Evolutionary conservation across 2,113 vertebrate genomes (phyloP), one percentile per base, ranked within the genome.

Genomic region (Coryphaenoides rupestris): DNA sequence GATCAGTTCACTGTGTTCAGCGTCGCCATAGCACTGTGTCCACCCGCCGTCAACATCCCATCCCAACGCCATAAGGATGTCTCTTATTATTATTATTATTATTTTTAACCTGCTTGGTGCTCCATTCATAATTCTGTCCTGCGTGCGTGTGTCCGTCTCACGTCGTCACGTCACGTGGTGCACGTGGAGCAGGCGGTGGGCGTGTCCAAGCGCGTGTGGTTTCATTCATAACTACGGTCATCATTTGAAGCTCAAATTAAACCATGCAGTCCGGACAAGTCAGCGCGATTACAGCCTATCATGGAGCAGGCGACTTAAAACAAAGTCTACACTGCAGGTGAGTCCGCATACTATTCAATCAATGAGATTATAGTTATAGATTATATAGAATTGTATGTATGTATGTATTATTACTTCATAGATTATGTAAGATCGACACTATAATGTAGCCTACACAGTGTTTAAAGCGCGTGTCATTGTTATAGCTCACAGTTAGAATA

Each of bases 171-270:
- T 88, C 88, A 90, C 86, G 75, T 87, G 88, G 73, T 71, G 53
- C 62, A 57, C 66, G 58, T 60, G 78, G 75, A 80, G 76, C 77
- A 69, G 84, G 75, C 79, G 68, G 91, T 91, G 88, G 90, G 91
- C 72, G 91, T 90, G 87, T 87, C 89, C 47, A 80, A 80, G 68
- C 60, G 77, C 76, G 76, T 82, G 79, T 72, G 78, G 83, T 82
- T 92, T 90, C 90, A 92, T 91, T 91, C 91, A 92, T 92, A 92
- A 92, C 84, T 92, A 82, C 81, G 69, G 73, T 84, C 70, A 53
- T 79, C 67, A 78, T 86, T 79, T 67, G 73, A 68, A 82, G 88
- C 83, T 76, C 67, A 72, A 84, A 87, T 85, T 79, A 84, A 90
- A 89, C 81, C 79, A 87, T 82, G 78, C 82, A 73, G 80, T 79